These are phyloP conservation scores for Zelleria hepariella DNA, from an alignment of 2,888 invertebrate species.

Conservation along the genomic window DNA sequence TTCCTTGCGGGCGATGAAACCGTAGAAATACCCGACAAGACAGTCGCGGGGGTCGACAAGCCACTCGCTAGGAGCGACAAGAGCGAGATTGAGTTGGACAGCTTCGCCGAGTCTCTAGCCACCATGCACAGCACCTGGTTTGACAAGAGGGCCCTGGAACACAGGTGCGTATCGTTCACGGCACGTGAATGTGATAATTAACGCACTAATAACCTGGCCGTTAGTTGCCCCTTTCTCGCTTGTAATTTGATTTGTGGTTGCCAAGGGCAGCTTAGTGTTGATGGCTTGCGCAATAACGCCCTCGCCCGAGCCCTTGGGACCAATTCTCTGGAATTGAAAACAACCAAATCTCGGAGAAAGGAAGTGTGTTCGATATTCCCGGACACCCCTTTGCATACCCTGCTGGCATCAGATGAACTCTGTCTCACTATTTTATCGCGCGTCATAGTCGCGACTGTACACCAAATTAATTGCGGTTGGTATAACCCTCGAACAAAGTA, in stretches of 20 bases:
- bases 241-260: neutral
- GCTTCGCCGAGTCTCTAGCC: conserved; percentile 66
- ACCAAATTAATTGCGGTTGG: too few relatives aligned
- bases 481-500: too few relatives aligned
- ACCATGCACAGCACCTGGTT: conserved; percentile 64
- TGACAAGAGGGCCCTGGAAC: conserved; percentile 69
- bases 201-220: neutral
- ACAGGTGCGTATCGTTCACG: too few relatives aligned
- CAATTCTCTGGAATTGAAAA: too few relatives aligned
- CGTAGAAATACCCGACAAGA: conserved; percentile 61
- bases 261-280: neutral
- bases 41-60: conserved; percentile 47
- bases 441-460: too few relatives aligned
- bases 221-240: neutral
- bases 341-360: too few relatives aligned
- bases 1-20: conserved; percentile 54
- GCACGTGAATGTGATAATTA: too few relatives aligned
- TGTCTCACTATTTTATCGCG: too few relatives aligned
- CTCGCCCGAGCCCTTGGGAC: too few relatives aligned
- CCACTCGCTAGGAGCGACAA: conserved; percentile 46
- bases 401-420: too few relatives aligned
- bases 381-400: too few relatives aligned
- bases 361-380: too few relatives aligned
- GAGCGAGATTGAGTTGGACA: conserved; percentile 68
- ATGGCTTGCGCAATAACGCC: neutral